A percentile compares a stretch with the other conserved stretches of the same genome.
These are phyloP conservation scores for Adineta ricciae DNA, from an alignment of 2,888 invertebrate species.

Conservation along the genomic window DNA sequence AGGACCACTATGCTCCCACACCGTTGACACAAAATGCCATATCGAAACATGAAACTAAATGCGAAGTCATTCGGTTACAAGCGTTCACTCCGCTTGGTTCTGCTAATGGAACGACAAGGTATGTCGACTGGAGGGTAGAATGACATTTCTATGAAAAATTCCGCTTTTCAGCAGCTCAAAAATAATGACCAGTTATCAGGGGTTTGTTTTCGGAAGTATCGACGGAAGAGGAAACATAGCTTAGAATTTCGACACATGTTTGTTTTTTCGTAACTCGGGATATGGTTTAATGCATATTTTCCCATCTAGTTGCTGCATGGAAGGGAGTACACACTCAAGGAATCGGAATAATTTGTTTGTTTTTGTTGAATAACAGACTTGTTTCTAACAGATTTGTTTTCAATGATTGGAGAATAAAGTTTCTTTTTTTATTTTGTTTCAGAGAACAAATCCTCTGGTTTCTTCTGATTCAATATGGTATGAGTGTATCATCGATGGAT, in stretches of 20 bases:
- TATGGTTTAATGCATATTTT: neutral
- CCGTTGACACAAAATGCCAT: neutral
- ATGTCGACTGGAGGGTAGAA: neutral
- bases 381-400: too few relatives aligned
- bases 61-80: conserved; percentile 1
- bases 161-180: neutral
- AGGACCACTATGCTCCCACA: conserved; percentile 7
- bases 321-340: neutral
- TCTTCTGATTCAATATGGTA: conserved; percentile 14
- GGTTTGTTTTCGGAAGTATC: neutral
- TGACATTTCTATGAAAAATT: neutral
- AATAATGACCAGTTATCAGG: neutral
- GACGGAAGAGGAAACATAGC: neutral
- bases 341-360: neutral
- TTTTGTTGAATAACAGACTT: too few relatives aligned
- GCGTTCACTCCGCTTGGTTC: neutral
- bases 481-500: neutral
- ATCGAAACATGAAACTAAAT: conserved; percentile 8
- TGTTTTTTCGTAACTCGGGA: neutral
- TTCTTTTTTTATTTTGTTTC: neutral
- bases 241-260: neutral
- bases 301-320: neutral
- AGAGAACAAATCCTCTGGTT: conserved; percentile 12
- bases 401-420: too few relatives aligned
- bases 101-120: neutral